Percentiles rank a stretch among this genome's conserved stretches.
Conservation (phyloP, 2,888 invertebrate genomes). For the Machimus atricapillus region DNA sequence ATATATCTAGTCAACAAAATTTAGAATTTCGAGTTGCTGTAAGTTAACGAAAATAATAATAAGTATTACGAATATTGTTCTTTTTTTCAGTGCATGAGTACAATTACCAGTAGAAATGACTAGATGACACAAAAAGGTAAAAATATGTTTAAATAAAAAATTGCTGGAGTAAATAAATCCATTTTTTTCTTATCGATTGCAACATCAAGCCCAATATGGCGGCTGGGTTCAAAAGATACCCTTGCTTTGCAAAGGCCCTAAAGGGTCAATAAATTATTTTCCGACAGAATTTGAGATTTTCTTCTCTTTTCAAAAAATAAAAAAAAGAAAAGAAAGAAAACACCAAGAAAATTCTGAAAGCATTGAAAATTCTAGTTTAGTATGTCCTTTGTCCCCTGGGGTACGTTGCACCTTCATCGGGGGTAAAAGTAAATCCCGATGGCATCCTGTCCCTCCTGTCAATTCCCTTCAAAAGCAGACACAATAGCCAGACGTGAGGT, state of each 20-base stretch:
- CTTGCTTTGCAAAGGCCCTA: neutral
- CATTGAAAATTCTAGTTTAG: neutral
- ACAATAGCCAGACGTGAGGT: neutral
- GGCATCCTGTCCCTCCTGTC: conserved; percentile 17
- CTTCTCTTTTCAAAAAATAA: neutral
- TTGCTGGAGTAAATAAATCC: neutral
- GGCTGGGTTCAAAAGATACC: neutral
- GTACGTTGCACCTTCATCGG: conserved; percentile 32
- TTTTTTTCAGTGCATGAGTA: neutral
- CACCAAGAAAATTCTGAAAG: neutral
- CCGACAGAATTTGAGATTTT: neutral
- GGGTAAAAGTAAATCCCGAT: neutral
- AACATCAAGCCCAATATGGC: neutral
- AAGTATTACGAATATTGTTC: too few species aligned
- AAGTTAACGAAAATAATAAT: too few species aligned
- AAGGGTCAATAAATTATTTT: conserved; percentile 27
- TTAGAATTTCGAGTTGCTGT: too few species aligned
- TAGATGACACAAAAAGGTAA: neutral
- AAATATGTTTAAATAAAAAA: neutral
- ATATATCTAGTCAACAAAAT: too few species aligned
- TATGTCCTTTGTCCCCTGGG: conserved; percentile 8
- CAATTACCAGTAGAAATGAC: neutral
- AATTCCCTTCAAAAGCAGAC: conserved; percentile 20
- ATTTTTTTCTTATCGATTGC: neutral
- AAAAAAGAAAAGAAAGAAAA: neutral